phyloP scores from a whole-genome alignment of 2,797 vertebrate species.

The Adelosebastes latens region DNA sequence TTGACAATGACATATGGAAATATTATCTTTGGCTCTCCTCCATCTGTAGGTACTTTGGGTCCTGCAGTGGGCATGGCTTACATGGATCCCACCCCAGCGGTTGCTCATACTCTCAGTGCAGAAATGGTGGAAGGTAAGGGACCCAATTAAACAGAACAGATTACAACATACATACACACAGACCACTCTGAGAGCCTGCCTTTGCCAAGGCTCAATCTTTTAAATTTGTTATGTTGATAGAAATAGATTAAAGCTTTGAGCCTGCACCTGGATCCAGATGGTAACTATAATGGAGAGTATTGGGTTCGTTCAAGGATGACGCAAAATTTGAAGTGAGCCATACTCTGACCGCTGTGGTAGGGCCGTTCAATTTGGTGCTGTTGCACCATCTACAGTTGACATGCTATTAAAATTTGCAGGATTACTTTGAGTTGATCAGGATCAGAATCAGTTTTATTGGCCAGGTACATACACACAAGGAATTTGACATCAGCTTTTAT shows the following conservation, averaged over 20 bases:
- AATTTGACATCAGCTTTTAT: too few relatives aligned
- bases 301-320: background rate
- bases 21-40: background rate
- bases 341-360: background rate
- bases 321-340: background rate
- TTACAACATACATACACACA: background rate
- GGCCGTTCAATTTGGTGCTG: background rate
- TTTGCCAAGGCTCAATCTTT: background rate
- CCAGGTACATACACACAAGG: too few relatives aligned
- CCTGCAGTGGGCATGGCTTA: conserved; percentile 60
- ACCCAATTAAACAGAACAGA: background rate
- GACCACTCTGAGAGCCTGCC: background rate
- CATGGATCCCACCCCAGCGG: conserved; percentile 74
- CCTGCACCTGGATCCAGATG: background rate
- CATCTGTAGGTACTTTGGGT: conserved; percentile 17
- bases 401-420: background rate
- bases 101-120: conserved; percentile 74
- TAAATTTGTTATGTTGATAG: background rate
- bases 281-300: background rate
- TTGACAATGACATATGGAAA: background rate
- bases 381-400: background rate
- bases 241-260: background rate
- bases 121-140: conserved; percentile 88
- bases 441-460: background rate
- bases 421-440: background rate